These are phyloP conservation scores for Sebastes flavidus DNA, from an alignment of 2,797 vertebrate genomes.

Conservation along the genomic window DNA sequence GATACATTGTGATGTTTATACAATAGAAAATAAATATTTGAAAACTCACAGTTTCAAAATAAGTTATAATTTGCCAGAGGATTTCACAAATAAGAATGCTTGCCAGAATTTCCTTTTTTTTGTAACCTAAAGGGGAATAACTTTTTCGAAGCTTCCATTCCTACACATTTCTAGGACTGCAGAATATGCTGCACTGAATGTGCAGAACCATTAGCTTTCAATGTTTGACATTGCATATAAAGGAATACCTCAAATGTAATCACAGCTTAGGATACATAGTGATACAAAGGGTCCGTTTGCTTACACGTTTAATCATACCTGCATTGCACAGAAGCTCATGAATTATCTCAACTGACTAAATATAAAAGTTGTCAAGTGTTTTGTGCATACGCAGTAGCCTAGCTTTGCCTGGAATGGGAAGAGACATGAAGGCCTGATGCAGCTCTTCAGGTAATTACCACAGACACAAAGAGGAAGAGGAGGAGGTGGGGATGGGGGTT, in stretches of 20 bases:
- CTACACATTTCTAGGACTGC: neutral
- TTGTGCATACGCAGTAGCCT: slow-evolving; percentile 48
- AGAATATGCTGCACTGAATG: neutral
- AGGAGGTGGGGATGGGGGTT: slow-evolving; percentile 55
- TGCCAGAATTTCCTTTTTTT: neutral
- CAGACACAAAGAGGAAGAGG: slow-evolving; percentile 66
- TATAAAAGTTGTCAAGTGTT: slow-evolving; percentile 76
- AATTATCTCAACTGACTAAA: slow-evolving; percentile 60
- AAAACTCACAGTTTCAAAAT: neutral
- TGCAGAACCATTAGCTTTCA: neutral
- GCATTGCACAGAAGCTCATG: slow-evolving; percentile 14
- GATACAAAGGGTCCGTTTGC: slow-evolving; percentile 24
- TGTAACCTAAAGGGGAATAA: neutral
- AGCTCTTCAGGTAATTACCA: slow-evolving; percentile 81
- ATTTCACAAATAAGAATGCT: neutral
- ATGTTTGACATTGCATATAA: neutral
- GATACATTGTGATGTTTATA: slow-evolving; percentile 16
- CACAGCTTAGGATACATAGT: neutral
- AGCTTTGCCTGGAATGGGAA: slow-evolving; percentile 62
- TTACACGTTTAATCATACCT: slow-evolving; percentile 25
- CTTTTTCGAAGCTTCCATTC: neutral
- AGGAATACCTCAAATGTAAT: slow-evolving; percentile 1
- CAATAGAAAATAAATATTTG: slow-evolving; percentile 7
- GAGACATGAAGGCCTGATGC: slow-evolving; percentile 70
- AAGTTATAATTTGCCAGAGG: neutral